Percentiles rank a stretch among this genome's conserved stretches.
Conservation (phyloP, 2,888 invertebrate genomes). For the Lamellibrachia columna region DNA sequence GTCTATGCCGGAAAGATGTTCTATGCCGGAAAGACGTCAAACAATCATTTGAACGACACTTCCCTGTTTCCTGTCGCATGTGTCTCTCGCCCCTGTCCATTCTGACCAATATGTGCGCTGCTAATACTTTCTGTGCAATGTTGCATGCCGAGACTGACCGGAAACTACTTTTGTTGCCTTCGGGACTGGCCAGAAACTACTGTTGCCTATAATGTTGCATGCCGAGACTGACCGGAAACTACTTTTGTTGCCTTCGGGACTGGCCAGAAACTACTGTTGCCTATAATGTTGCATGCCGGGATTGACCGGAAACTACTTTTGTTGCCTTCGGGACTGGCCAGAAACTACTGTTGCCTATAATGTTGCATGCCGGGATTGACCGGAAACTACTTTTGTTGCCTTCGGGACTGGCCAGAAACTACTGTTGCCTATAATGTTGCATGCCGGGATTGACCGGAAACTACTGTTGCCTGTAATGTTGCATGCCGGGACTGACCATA, state of each 20-base stretch:
- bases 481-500: conserved; percentile 77
- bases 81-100: no score
- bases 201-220: no score
- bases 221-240: no score
- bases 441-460: conserved; percentile 2
- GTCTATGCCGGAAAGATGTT: no score
- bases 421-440: not conserved
- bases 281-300: not conserved
- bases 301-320: conserved; percentile 50
- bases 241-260: conserved; percentile 73
- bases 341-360: conserved; percentile 63
- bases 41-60: no score
- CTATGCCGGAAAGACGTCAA: no score
- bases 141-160: not conserved
- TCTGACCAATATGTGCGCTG: no score
- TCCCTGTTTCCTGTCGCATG: no score
- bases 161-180: no score
- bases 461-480: not conserved
- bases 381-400: conserved; percentile 73
- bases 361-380: not conserved
- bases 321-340: conserved; percentile 89
- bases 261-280: conserved; percentile 67
- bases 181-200: no score
- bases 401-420: conserved; percentile 82
- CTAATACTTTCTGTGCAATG: not conserved